Evolutionary conservation across 2,888 invertebrate species (phyloP).

Genomic region (Sipha maydis): DNA sequence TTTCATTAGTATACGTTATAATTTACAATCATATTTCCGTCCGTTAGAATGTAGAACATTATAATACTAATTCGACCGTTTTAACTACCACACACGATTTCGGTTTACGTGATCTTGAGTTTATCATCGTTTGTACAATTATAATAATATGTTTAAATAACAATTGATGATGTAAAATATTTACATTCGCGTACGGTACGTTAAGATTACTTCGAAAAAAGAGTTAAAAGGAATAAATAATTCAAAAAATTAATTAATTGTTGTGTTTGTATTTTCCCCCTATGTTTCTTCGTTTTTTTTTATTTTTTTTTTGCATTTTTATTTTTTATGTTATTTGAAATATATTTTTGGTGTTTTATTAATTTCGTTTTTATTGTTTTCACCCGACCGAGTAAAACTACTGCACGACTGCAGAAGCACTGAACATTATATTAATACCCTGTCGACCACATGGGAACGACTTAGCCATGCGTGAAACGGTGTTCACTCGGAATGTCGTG

Average conservation of each 20-base stretch:
- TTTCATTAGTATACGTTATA: too few species aligned
- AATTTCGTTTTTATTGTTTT: slow-evolving; percentile 40
- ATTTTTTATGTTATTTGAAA: neutral
- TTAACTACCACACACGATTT: too few species aligned
- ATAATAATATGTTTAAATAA: too few species aligned
- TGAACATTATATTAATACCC: neutral
- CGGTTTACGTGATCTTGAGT: too few species aligned
- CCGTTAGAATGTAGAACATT: too few species aligned
- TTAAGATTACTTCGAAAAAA: neutral
- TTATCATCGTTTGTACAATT: too few species aligned
- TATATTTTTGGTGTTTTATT: slow-evolving; percentile 20
- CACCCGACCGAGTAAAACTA: slow-evolving; percentile 5
- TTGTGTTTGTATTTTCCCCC: neutral
- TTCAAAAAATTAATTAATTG: neutral
- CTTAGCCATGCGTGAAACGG: slow-evolving; percentile 30
- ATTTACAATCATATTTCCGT: too few species aligned
- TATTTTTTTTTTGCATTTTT: neutral
- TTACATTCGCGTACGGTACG: too few species aligned
- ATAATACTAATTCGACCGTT: too few species aligned
- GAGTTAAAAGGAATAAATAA: neutral
- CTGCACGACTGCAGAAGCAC: neutral
- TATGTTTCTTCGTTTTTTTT: neutral
- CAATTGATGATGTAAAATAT: too few species aligned
- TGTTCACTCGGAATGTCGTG: slow-evolving; percentile 20
- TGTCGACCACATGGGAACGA: slow-evolving; percentile 27